Percentiles rank a stretch among this genome's conserved stretches.
Evolutionary conservation across 1,140 invertebrate genomes (phyloP).

Genomic region (Glomeris maerens): DNA sequence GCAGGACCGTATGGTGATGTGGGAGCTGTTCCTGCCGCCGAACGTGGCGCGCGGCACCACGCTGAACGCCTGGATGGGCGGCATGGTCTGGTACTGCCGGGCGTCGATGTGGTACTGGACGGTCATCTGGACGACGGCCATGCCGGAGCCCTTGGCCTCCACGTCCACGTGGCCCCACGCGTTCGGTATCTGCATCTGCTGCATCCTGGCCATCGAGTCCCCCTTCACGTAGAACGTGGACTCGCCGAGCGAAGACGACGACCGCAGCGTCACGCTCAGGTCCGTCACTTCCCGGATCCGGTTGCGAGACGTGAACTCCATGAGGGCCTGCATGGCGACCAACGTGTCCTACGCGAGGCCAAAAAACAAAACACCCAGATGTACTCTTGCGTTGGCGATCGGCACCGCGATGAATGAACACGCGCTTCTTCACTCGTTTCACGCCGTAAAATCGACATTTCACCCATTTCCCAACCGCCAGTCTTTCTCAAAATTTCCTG

Average conservation of each 20-base stretch:
- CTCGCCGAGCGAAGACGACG: conserved; percentile 58
- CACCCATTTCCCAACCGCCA: not conserved
- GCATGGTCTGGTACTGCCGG: conserved; percentile 64
- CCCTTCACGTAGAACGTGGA: conserved; percentile 52
- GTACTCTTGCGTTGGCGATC: no score
- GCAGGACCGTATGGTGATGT: conserved; percentile 65
- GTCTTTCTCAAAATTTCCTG: not conserved
- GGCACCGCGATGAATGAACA: no score
- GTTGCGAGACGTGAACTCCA: conserved; percentile 72
- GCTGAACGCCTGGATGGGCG: conserved; percentile 61
- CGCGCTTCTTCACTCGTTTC: no score
- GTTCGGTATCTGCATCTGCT: conserved; percentile 66
- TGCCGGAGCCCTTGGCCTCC: conserved; percentile 74
- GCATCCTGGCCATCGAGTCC: conserved; percentile 56
- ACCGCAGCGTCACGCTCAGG: conserved; percentile 63
- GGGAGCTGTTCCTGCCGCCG: conserved; percentile 82
- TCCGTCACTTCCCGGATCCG: conserved; percentile 74
- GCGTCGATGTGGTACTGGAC: conserved; percentile 92
- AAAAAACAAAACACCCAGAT: conserved; percentile 12
- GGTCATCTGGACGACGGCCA: conserved; percentile 79
- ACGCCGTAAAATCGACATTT: conserved; percentile 7
- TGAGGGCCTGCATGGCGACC: conserved; percentile 72
- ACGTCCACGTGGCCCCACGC: conserved; percentile 86
- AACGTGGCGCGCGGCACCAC: conserved; percentile 54
- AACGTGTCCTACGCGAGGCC: conserved; percentile 53